These are phyloP conservation scores for Calephelis virginiensis DNA, from an alignment of 1,140 invertebrate species.

Conservation along the genomic window DNA sequence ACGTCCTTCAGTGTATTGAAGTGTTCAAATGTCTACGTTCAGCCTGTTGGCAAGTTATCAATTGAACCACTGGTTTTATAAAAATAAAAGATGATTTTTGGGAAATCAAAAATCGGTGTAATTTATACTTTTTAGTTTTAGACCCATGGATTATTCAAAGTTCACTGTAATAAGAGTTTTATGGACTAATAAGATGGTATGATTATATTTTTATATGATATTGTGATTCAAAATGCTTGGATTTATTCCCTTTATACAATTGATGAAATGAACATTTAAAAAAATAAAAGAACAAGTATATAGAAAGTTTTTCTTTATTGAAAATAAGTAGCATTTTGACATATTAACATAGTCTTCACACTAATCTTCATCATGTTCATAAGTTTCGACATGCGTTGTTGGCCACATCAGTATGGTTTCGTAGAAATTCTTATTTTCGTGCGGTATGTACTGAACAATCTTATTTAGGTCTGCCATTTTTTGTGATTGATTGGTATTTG, in stretches of 20 bases:
- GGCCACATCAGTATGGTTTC: constrained; percentile 4
- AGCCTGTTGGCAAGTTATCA: not conserved
- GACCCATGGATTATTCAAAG: not conserved
- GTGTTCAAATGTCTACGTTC: too few relatives aligned
- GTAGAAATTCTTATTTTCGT: constrained; percentile 9
- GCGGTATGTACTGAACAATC: constrained; percentile 9
- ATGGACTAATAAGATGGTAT: not conserved
- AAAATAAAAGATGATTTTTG: constrained; percentile 6
- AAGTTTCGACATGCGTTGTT: constrained; percentile 4
- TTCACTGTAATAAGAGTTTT: constrained; percentile 9
- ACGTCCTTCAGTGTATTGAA: too few relatives aligned
- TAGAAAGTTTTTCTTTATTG: constrained; percentile 5
- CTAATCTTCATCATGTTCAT: constrained; percentile 6
- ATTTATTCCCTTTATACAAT: constrained; percentile 5
- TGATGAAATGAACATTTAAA: constrained; percentile 6
- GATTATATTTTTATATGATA: not conserved
- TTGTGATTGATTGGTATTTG: constrained; percentile 7
- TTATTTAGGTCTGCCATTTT: constrained; percentile 11
- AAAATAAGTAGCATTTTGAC: constrained; percentile 10
- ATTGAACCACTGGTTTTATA: not conserved
- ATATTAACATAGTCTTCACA: constrained; percentile 1
- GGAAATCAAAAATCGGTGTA: not conserved
- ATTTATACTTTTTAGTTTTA: not conserved
- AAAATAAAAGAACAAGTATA: not conserved
- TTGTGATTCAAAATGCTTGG: constrained; percentile 6